Percentiles rank a stretch among this genome's conserved stretches.
Evolutionary conservation across 2,797 vertebrate species (phyloP).

Genomic region (Sebastes melanostomus): DNA sequence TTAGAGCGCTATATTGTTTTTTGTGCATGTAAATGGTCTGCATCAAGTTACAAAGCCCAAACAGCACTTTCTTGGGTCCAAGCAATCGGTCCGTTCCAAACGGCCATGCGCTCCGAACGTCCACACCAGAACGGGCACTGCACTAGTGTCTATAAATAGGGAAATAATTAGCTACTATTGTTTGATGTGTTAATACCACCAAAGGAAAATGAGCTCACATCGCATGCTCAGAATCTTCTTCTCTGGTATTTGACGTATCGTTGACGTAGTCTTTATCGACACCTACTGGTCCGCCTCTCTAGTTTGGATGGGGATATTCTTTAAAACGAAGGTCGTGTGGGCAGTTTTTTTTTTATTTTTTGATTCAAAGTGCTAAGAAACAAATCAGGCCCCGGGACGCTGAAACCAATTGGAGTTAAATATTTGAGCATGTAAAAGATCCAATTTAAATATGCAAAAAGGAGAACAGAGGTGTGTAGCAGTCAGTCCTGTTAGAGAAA

Average conservation of each 20-base stretch:
- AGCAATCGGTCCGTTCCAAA: too few relatives aligned
- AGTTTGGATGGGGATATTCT: too few relatives aligned
- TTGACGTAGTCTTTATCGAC: background rate
- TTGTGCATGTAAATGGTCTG: too few relatives aligned
- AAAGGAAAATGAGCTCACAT: background rate
- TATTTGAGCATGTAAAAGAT: constrained; percentile 20
- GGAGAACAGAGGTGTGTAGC: background rate
- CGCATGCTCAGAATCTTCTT: background rate
- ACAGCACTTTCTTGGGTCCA: too few relatives aligned
- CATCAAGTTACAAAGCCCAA: too few relatives aligned
- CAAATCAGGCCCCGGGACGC: background rate
- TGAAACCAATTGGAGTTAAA: background rate
- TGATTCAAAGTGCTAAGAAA: constrained; percentile 13
- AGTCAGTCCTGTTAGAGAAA: background rate
- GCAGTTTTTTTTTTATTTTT: too few relatives aligned
- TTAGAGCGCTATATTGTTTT: too few relatives aligned
- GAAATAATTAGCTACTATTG: background rate
- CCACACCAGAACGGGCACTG: too few relatives aligned
- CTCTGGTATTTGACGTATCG: too few relatives aligned
- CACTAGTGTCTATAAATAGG: background rate
- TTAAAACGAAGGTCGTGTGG: too few relatives aligned
- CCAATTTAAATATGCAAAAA: constrained; percentile 21
- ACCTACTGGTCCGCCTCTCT: background rate
- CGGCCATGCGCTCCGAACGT: too few relatives aligned
- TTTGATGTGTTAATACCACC: background rate